phyloP scores from a whole-genome alignment of 2,113 vertebrate genomes.

The Psammodynastes pulverulentus region DNA sequence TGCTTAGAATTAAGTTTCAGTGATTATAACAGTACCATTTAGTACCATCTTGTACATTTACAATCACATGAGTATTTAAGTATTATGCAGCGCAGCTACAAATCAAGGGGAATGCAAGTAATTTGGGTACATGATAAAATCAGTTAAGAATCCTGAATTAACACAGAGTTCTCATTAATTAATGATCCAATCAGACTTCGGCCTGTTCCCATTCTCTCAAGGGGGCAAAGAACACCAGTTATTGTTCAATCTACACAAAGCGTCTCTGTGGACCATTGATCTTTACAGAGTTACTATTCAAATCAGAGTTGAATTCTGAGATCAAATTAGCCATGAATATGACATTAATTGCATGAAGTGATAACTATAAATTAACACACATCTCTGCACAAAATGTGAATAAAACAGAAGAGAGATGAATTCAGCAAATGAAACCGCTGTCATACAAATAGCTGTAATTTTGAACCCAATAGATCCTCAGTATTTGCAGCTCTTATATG shows the following conservation, averaged over 20 bases:
- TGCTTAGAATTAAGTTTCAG: neutral
- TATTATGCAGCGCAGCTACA: neutral
- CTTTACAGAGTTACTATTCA: conserved; percentile 12
- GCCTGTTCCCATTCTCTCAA: neutral
- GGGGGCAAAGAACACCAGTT: neutral
- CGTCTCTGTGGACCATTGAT: neutral
- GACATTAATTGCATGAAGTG: neutral
- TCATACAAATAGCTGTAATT: neutral
- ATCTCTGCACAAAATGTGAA: neutral
- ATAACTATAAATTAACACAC: neutral
- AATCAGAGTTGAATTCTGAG: neutral
- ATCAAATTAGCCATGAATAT: conserved; percentile 11
- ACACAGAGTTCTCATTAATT: neutral
- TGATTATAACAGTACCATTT: neutral
- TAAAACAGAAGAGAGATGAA: neutral
- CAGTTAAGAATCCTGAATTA: neutral
- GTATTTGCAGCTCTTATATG: neutral
- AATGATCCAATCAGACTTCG: neutral
- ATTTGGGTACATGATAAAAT: neutral
- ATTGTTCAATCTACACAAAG: neutral
- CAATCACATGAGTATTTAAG: neutral
- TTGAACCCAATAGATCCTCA: neutral
- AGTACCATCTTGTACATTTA: neutral
- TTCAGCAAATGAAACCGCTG: neutral
- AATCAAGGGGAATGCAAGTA: neutral